phyloP scores from a whole-genome alignment of 2,888 invertebrate species.

The Acleris cristana region DNA sequence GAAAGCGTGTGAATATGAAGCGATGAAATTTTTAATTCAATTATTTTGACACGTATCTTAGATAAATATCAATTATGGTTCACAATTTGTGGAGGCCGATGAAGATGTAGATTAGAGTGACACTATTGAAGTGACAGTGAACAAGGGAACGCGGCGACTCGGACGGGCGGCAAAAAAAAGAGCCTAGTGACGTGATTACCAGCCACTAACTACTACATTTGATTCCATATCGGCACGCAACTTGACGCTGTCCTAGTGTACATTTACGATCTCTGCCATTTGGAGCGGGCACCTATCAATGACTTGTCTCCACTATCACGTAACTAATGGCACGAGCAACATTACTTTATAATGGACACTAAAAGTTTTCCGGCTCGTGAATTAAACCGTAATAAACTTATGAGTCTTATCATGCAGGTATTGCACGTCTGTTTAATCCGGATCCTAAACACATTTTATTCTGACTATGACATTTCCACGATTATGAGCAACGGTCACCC shows the following conservation, averaged over 20 bases:
- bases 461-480: slow-evolving; percentile 15
- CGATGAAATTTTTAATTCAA: slow-evolving; percentile 35
- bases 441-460: slow-evolving; percentile 20
- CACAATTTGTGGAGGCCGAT: slow-evolving; percentile 47
- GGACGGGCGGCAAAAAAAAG: slow-evolving; percentile 55
- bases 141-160: slow-evolving; percentile 51
- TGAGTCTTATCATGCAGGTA: slow-evolving; percentile 13
- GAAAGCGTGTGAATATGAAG: slow-evolving; percentile 27
- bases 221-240: slow-evolving; percentile 74
- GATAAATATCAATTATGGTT: slow-evolving; percentile 50
- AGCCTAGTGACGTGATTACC: slow-evolving; percentile 58
- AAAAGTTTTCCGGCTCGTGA: slow-evolving; percentile 10
- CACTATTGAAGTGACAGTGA: slow-evolving; percentile 53
- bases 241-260: slow-evolving; percentile 67
- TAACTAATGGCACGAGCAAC: slow-evolving; percentile 40
- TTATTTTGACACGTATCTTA: slow-evolving; percentile 47
- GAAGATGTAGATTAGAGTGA: slow-evolving; percentile 60
- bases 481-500: slow-evolving; percentile 36
- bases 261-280: slow-evolving; percentile 61
- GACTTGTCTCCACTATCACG: slow-evolving; percentile 40
- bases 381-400: slow-evolving; percentile 4
- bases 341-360: slow-evolving; percentile 14
- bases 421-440: slow-evolving; percentile 10
- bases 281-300: slow-evolving; percentile 18
- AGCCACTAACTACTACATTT: slow-evolving; percentile 49